Evolutionary conservation across 2,113 vertebrate species (phyloP).

Genomic region (Prolemur simus): DNA sequence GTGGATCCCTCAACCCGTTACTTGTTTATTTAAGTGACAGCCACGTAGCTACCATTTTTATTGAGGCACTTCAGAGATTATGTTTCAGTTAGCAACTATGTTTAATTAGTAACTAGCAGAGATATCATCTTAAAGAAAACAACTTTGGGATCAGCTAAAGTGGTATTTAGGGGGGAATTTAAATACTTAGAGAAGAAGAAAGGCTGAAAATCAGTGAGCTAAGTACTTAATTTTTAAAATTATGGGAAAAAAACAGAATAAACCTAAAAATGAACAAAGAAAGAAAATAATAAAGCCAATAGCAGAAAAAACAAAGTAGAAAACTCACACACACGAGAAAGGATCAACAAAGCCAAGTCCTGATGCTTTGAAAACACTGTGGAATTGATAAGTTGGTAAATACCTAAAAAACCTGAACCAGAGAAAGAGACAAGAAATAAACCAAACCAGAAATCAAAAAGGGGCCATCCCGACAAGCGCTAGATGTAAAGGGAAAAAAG

Average conservation of each 20-base stretch:
- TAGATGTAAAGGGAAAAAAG: neutral
- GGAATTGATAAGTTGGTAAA: fast-evolving
- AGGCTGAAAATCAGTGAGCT: neutral
- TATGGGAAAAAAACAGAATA: too few relatives aligned
- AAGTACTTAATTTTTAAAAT: too few relatives aligned
- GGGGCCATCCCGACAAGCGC: neutral
- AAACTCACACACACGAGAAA: fast-evolving
- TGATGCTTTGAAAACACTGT: neutral
- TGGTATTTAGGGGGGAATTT: neutral
- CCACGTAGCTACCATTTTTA: neutral
- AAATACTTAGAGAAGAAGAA: neutral
- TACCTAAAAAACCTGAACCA: fast-evolving
- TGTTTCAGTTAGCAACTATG: neutral
- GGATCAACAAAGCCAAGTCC: neutral
- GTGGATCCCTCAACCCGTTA: neutral
- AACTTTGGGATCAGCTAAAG: neutral
- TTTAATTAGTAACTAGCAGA: neutral
- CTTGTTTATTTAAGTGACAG: neutral
- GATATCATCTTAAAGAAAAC: neutral
- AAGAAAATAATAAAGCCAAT: fast-evolving
- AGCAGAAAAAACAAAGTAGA: too few relatives aligned
- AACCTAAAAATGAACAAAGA: neutral
- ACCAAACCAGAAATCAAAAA: neutral
- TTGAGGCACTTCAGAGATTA: fast-evolving
- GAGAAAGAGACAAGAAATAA: neutral